phyloP scores from a whole-genome alignment of 2,888 invertebrate species.

The Unio delphinus region DNA sequence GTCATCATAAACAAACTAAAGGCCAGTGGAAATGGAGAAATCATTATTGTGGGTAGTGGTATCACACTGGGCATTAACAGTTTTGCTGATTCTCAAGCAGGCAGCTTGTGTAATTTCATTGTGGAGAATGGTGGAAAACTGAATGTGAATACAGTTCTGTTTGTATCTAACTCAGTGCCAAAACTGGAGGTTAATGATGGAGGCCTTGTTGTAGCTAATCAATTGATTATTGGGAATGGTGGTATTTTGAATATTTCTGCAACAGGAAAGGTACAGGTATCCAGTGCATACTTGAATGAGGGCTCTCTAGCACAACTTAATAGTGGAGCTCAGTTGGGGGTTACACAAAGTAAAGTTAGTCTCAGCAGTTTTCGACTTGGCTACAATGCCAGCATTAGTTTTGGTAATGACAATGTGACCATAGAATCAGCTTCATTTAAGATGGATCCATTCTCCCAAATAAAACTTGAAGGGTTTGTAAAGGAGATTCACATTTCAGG shows the following conservation, averaged over 20 bases:
- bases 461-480: constrained; percentile 5
- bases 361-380: constrained; percentile 16
- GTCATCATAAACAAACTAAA: constrained; percentile 26
- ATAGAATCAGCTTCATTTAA: constrained; percentile 13
- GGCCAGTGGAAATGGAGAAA: constrained; percentile 21
- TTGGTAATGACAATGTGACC: constrained; percentile 12
- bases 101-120: constrained; percentile 17
- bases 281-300: constrained; percentile 25
- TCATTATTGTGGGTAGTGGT: constrained; percentile 23
- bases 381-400: constrained; percentile 14
- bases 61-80: constrained; percentile 20
- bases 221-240: constrained; percentile 29
- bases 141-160: constrained; percentile 15
- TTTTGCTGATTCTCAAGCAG: constrained; percentile 21
- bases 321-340: constrained; percentile 6
- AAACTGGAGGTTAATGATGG: constrained; percentile 18
- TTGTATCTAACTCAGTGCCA: constrained; percentile 30
- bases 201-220: constrained; percentile 24
- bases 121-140: constrained; percentile 14
- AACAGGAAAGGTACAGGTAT: constrained; percentile 19
- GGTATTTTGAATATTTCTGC: constrained; percentile 24
- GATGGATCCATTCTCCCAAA: constrained; percentile 20
- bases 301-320: constrained; percentile 19
- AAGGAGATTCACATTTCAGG: constrained; percentile 17
- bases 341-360: not conserved